Percentiles rank a stretch among this genome's conserved stretches.
Conservation (phyloP, 2,888 invertebrate species). For the Leptarthrus brevirostris region DNA sequence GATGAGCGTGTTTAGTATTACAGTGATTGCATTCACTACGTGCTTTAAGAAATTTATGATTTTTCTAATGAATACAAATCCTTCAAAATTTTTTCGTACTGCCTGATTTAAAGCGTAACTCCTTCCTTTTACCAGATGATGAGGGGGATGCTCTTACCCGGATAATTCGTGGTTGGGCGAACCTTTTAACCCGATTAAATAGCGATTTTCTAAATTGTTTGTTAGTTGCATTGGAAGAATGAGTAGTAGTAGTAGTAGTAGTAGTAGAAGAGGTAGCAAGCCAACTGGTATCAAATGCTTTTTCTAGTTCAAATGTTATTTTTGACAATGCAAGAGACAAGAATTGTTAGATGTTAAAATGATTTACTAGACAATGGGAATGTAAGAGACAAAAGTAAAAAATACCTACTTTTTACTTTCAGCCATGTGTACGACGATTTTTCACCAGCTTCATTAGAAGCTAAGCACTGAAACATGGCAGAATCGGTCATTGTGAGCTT, state of each 20-base stretch:
- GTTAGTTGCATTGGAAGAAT: slow-evolving; percentile 51
- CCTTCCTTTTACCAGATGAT: slow-evolving; percentile 64
- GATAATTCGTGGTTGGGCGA: slow-evolving; percentile 71
- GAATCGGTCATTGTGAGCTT: slow-evolving; percentile 85
- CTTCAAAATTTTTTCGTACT: slow-evolving; percentile 66
- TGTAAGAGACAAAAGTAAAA: not conserved
- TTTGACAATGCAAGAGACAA: slow-evolving; percentile 23
- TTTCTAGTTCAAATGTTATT: slow-evolving; percentile 45
- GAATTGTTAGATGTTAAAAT: slow-evolving; percentile 34
- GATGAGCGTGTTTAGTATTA: no score
- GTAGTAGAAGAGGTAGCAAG: slow-evolving; percentile 28
- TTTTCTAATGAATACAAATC: slow-evolving; percentile 15
- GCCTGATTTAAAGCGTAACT: slow-evolving; percentile 73
- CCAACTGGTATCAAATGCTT: slow-evolving; percentile 41
- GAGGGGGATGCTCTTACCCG: slow-evolving; percentile 69
- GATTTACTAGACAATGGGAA: slow-evolving; percentile 16
- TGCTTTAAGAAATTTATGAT: not conserved
- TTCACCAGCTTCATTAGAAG: slow-evolving; percentile 90
- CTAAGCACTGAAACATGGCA: slow-evolving; percentile 96
- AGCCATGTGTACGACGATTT: slow-evolving; percentile 91
- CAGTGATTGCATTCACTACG: slow-evolving; percentile 3
- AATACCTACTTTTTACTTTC: slow-evolving; percentile 95
- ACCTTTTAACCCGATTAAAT: slow-evolving; percentile 66
- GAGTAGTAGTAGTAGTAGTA: slow-evolving; percentile 38
- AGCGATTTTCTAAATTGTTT: slow-evolving; percentile 54